These are phyloP conservation scores for Eupithecia centaureata DNA, from an alignment of 2,888 invertebrate genomes.

Conservation along the genomic window DNA sequence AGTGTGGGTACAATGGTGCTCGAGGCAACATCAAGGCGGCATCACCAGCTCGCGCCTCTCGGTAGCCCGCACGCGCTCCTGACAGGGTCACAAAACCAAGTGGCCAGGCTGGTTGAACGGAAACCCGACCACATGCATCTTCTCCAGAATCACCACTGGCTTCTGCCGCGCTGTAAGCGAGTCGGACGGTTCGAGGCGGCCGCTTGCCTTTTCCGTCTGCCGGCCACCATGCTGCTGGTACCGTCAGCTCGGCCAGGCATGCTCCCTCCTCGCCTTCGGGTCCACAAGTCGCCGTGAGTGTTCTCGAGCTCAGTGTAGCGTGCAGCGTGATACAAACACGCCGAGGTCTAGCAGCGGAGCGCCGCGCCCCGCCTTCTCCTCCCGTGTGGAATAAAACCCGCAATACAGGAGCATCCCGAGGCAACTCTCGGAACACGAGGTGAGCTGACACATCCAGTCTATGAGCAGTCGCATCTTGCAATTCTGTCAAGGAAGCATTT, in stretches of 20 bases:
- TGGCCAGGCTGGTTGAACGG: constrained; percentile 87
- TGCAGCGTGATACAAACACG: constrained; percentile 92
- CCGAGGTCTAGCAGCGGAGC: constrained; percentile 88
- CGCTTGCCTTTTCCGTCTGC: constrained; percentile 85
- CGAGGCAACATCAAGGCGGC: constrained; percentile 94
- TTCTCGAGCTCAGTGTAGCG: constrained; percentile 85
- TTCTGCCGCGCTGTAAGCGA: constrained; percentile 95
- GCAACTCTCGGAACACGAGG: constrained; percentile 93
- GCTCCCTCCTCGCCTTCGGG: constrained; percentile 97
- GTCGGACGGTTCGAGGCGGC: constrained; percentile 89
- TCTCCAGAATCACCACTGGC: constrained; percentile 87
- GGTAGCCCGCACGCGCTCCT: constrained; percentile 91
- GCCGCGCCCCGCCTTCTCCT: constrained; percentile 91
- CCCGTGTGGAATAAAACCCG: constrained; percentile 97
- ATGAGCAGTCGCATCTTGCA: constrained; percentile 87
- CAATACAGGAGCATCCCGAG: constrained; percentile 95
- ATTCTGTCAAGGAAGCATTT: constrained; percentile 83
- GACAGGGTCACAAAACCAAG: constrained; percentile 88
- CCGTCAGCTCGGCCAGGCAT: constrained; percentile 93
- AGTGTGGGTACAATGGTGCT: constrained; percentile 94
- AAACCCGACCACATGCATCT: constrained; percentile 88
- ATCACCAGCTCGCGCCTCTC: constrained; percentile 92
- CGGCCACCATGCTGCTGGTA: constrained; percentile 97
- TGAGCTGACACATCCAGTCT: constrained; percentile 96
- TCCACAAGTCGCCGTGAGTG: constrained; percentile 94